A percentile compares a stretch with the other conserved stretches of the same genome.
Conservation (phyloP, 1,140 invertebrate genomes). For the Micrasema longulum region DNA sequence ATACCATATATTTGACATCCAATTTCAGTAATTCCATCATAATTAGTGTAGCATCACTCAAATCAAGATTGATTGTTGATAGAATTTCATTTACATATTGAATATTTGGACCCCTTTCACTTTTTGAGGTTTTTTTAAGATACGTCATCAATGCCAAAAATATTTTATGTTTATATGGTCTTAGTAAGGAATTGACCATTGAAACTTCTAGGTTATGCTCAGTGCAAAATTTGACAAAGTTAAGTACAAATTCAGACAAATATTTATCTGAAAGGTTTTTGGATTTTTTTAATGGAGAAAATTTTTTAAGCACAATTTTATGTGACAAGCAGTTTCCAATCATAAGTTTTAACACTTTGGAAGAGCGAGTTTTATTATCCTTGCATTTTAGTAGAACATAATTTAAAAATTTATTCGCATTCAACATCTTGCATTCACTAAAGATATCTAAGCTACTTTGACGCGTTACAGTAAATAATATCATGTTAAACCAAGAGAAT, state of each 20-base stretch:
- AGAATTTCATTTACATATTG: conserved; percentile 59
- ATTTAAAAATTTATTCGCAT: conserved; percentile 25
- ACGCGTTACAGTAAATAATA: conserved; percentile 61
- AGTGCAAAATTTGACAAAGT: conserved; percentile 59
- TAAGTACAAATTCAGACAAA: conserved; percentile 64
- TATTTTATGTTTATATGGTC: conserved; percentile 65
- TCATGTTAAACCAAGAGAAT: conserved; percentile 61
- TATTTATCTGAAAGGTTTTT: conserved; percentile 60
- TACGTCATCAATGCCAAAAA: conserved; percentile 61
- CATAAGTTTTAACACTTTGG: conserved; percentile 59
- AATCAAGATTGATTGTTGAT: conserved; percentile 58
- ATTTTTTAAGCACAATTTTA: conserved; percentile 68
- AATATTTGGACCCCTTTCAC: conserved; percentile 59
- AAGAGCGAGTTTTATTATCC: conserved; percentile 56
- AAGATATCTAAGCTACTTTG: conserved; percentile 59
- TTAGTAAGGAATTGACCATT: conserved; percentile 59
- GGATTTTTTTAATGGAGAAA: conserved; percentile 61
- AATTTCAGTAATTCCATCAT: conserved; percentile 60
- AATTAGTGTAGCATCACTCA: conserved; percentile 58
- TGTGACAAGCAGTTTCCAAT: conserved; percentile 61
- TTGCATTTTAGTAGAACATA: conserved; percentile 34
- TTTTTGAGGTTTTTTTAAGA: conserved; percentile 63
- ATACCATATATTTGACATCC: conserved; percentile 57
- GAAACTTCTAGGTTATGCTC: conserved; percentile 59
- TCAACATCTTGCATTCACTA: conserved; percentile 50